These are phyloP conservation scores for Ophion ventricosus DNA, from an alignment of 2,888 invertebrate species.

Conservation along the genomic window DNA sequence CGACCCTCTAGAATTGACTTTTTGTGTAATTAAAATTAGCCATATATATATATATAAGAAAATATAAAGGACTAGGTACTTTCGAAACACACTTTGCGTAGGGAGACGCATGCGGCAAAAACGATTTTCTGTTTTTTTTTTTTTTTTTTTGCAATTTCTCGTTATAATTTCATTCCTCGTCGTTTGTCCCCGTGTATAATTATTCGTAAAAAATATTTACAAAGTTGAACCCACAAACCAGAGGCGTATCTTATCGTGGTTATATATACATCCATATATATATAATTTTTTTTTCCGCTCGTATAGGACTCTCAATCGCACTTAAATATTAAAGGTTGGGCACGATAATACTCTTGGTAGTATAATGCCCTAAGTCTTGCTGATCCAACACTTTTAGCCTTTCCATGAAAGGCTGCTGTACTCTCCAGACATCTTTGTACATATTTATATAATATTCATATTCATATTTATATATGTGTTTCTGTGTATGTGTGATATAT, in stretches of 20 bases:
- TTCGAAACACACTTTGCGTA: too few species aligned
- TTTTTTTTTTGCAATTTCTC: conserved; percentile 58
- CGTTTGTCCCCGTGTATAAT: conserved; percentile 30
- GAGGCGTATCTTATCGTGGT: conserved; percentile 71
- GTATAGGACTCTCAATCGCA: conserved; percentile 81
- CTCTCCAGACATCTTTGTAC: conserved; percentile 79
- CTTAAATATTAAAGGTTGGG: conserved; percentile 83
- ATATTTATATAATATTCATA: conserved; percentile 75
- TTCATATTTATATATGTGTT: conserved; percentile 69
- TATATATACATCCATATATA: conserved; percentile 15
- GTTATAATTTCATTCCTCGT: conserved; percentile 68
- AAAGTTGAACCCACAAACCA: conserved; percentile 83
- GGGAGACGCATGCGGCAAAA: too few species aligned
- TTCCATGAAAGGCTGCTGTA: conserved; percentile 80
- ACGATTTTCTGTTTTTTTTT: too few species aligned
- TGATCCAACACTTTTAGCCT: conserved; percentile 82
- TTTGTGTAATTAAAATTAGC: too few species aligned
- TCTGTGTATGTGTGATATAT: conserved; percentile 53
- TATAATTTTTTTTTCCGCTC: conserved; percentile 65
- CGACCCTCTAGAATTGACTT: too few species aligned
- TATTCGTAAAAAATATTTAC: conserved; percentile 78
- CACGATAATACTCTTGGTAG: conserved; percentile 83
- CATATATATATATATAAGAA: too few species aligned
- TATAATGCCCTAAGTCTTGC: conserved; percentile 84
- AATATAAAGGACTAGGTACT: too few species aligned